Conservation (phyloP, 2,113 vertebrate species). For the Chinchilla lanigera region DNA sequence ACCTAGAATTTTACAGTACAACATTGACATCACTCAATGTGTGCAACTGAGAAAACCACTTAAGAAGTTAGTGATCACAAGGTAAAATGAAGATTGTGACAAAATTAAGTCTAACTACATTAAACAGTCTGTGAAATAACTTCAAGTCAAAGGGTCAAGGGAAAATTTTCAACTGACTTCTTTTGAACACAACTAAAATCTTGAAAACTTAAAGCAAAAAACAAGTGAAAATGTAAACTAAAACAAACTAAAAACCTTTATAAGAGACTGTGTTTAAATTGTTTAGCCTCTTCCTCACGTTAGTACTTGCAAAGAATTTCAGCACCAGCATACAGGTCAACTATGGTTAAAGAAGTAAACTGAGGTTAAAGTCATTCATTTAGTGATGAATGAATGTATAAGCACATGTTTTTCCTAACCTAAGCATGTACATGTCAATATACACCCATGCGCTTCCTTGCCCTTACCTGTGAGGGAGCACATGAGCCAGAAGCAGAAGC, state of each 20-base stretch:
- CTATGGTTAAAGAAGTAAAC: not conserved
- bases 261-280: not conserved
- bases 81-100: not conserved
- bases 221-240: not conserved
- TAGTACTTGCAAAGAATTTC: not conserved
- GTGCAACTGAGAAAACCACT: not conserved
- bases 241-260: not conserved
- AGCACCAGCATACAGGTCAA: accelerated
- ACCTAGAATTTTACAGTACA: not conserved
- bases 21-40: not conserved
- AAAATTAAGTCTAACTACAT: not conserved
- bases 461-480: not conserved
- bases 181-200: not conserved
- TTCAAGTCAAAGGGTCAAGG: not conserved
- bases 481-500: not conserved
- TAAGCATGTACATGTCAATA: not conserved
- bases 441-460: not conserved
- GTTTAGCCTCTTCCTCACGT: not conserved
- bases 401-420: not conserved
- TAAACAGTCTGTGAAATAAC: not conserved
- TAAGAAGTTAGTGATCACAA: not conserved
- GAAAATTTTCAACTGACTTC: not conserved
- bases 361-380: not conserved
- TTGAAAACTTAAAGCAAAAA: not conserved
- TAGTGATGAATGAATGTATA: not conserved